Evolutionary conservation across 2,888 invertebrate genomes (phyloP).

Genomic region (Hypena proboscidalis): DNA sequence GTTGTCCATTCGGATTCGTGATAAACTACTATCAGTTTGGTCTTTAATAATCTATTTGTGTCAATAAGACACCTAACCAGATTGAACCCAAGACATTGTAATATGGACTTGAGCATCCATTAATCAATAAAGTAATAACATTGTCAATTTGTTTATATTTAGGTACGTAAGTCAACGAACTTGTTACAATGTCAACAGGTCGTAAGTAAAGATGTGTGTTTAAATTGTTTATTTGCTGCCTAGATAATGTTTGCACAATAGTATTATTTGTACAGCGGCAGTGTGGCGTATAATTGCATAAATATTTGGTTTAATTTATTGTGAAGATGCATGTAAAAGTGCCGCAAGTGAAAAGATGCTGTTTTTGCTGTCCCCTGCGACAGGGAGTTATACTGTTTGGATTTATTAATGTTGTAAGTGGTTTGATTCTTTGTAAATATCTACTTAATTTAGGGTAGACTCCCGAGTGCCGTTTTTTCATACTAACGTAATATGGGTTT

Average conservation of each 20-base stretch:
- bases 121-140: conserved; percentile 33
- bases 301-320: conserved; percentile 10
- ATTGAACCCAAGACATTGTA: conserved; percentile 11
- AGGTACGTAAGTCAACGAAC: conserved; percentile 39
- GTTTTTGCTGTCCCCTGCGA: conserved; percentile 72
- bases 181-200: conserved; percentile 43
- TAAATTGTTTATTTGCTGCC: conserved; percentile 36
- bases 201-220: conserved; percentile 24
- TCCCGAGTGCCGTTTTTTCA: too few relatives aligned
- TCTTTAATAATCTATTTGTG: too few relatives aligned
- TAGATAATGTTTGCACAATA: conserved; percentile 39
- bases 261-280: conserved; percentile 33
- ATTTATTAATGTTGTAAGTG: conserved; percentile 73
- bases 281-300: conserved; percentile 16
- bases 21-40: too few relatives aligned
- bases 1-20: too few relatives aligned
- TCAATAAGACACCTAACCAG: too few relatives aligned
- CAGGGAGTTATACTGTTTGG: conserved; percentile 75
- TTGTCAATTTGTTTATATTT: conserved; percentile 32
- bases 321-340: conserved; percentile 59
- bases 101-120: conserved; percentile 22
- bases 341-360: conserved; percentile 71
- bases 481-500: too few relatives aligned
- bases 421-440: not conserved
- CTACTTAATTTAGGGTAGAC: too few relatives aligned